These are phyloP conservation scores for Tupaia chinensis DNA, from an alignment of 2,113 vertebrate species.

Conservation along the genomic window DNA sequence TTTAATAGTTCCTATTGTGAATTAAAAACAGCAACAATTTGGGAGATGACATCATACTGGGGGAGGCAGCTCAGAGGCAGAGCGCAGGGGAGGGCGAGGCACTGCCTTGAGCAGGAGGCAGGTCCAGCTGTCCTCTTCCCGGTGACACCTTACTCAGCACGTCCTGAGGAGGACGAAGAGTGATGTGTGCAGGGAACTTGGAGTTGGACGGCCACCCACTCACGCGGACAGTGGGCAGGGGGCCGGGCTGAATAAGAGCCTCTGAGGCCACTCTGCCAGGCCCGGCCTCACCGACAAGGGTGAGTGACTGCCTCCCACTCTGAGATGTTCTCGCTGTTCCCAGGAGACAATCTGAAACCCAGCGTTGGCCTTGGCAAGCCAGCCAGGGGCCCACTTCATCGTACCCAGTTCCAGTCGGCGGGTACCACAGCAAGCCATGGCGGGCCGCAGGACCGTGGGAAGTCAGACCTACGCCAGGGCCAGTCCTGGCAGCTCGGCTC, in stretches of 20 bases:
- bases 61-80: not conserved
- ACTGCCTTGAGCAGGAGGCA: not conserved
- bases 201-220: not conserved
- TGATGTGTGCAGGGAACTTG: not conserved
- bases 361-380: accelerated
- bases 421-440: too few relatives aligned
- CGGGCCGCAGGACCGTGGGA: too few relatives aligned
- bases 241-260: not conserved
- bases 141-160: not conserved
- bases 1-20: not conserved
- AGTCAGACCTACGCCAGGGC: too few relatives aligned
- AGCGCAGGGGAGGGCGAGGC: not conserved
- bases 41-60: not conserved
- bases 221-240: accelerated
- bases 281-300: not conserved
- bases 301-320: not conserved
- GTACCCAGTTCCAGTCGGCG: too few relatives aligned
- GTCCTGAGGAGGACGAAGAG: not conserved
- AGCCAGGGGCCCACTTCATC: too few relatives aligned
- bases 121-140: not conserved
- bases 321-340: not conserved
- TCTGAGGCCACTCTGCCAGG: not conserved
- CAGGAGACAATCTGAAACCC: not conserved
- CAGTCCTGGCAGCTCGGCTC: too few relatives aligned
- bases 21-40: not conserved